Evolutionary conservation across 2,113 vertebrate species (phyloP), one percentile per base, ranked within the genome.

Genomic region (Equus przewalskii): DNA sequence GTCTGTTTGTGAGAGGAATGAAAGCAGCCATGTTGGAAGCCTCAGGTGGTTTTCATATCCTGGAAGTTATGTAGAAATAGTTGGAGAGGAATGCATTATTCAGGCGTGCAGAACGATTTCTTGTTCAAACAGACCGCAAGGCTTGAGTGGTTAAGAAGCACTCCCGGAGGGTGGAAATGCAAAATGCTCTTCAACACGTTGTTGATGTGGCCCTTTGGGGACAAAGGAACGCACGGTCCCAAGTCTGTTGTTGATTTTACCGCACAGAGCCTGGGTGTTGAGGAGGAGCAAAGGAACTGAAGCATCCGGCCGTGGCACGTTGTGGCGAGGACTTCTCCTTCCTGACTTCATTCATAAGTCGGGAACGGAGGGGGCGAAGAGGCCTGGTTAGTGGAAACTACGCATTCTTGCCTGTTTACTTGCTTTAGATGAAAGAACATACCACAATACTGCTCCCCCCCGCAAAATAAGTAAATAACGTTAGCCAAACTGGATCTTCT

Each of bases 51-150:
- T 97, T 96, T 93, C 65, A 75, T 41, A 75, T 97, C 96, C 96
- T 94, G 96, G 85, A 96, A 97, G 89, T 96, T 94, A 86, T 96
- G 97, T 73, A 97, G 91, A 95, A 98, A 96, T 72, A 65, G 73
- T 69, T 28, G 81, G 72, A 58, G 67, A 91, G 91, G 89, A 98
- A 97, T 97, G 94, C 8, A 7, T 85, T 94, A 76, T 83, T 94
- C 64, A 69, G 72, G 56, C 91, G 67, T 84, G 1, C 70, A 89
- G 93, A 91, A 90, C 3, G 51, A 97, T 85, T 97, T 93, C 81
- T 90, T 65, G 62, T 94, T 97, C 82, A 96, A 97, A 95, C 69
- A 96, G 73, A 97, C 78, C 64, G 0, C 93, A 91, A 81, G 10
- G 21, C 80, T 92, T 80, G 72, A 36, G 36, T 83, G 62, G 69